These are phyloP conservation scores for Myopa testacea DNA, from an alignment of 2,888 invertebrate genomes.

Conservation along the genomic window DNA sequence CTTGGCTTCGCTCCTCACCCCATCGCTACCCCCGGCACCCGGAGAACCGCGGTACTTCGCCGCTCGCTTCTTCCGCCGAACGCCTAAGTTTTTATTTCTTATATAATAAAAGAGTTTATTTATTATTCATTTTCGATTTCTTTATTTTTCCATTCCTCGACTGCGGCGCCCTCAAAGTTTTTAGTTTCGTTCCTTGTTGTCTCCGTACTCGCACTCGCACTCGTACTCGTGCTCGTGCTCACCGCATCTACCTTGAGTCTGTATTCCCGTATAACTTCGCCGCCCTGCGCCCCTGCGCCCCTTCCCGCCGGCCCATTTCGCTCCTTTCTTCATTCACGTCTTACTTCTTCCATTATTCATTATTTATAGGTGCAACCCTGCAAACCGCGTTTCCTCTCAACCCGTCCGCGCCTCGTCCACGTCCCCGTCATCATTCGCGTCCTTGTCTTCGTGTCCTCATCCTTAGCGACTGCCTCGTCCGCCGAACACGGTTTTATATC, in stretches of 20 bases:
- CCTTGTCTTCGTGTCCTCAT: conserved; percentile 19
- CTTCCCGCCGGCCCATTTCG: background rate
- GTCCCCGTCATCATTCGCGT: background rate
- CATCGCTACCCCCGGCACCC: background rate
- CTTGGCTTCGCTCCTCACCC: no score
- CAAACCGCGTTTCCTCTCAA: conserved; percentile 48
- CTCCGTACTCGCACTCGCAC: background rate
- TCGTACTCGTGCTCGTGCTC: no score
- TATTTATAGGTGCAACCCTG: conserved; percentile 54
- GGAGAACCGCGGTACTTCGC: no score
- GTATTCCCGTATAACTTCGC: background rate
- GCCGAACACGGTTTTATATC: no score
- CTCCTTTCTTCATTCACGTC: conserved; percentile 31
- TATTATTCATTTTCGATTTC: conserved; percentile 66
- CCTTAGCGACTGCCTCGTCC: no score
- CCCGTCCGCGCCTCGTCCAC: background rate
- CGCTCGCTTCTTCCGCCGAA: no score
- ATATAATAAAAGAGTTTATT: conserved; percentile 63
- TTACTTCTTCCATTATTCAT: conserved; percentile 50
- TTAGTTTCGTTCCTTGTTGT: background rate
- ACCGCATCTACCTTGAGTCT: conserved; percentile 8
- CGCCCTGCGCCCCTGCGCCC: background rate
- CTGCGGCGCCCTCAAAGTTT: conserved; percentile 27
- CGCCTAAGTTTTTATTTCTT: conserved; percentile 42
- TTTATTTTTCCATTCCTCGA: conserved; percentile 40